These are phyloP conservation scores for Nasonia giraulti DNA, from an alignment of 1,140 invertebrate genomes.

Conservation along the genomic window DNA sequence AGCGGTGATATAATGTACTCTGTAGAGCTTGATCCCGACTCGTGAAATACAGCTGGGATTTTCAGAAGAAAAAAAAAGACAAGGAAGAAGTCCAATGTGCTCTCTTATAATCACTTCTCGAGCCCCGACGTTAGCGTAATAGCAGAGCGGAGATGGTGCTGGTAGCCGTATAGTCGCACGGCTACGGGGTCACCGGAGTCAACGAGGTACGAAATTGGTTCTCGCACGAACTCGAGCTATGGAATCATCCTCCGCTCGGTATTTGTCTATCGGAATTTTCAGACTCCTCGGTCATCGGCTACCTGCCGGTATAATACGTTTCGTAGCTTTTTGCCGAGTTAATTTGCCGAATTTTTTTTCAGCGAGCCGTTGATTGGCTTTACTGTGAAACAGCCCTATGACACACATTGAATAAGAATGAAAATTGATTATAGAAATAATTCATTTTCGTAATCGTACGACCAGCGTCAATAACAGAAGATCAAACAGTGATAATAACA, in stretches of 20 bases:
- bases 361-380: no score
- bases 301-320: no score
- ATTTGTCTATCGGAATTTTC: constrained; percentile 29
- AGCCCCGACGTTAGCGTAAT: background rate
- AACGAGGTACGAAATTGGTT: constrained; percentile 44
- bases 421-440: no score
- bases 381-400: no score
- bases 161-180: background rate
- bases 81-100: background rate
- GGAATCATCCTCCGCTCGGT: background rate
- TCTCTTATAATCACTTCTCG: constrained; percentile 9
- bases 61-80: background rate
- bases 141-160: background rate
- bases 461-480: no score
- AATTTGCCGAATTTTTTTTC: no score
- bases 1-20: background rate
- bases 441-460: no score
- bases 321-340: no score
- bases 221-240: background rate
- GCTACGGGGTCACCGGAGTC: background rate
- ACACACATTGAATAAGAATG: no score
- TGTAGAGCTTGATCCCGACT: background rate
- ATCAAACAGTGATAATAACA: no score
- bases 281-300: background rate
- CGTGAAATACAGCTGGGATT: constrained; percentile 2